A percentile compares a stretch with the other conserved stretches of the same genome.
Evolutionary conservation across 2,797 vertebrate genomes (phyloP).

Genomic region (Lepilemur ruficaudatus): DNA sequence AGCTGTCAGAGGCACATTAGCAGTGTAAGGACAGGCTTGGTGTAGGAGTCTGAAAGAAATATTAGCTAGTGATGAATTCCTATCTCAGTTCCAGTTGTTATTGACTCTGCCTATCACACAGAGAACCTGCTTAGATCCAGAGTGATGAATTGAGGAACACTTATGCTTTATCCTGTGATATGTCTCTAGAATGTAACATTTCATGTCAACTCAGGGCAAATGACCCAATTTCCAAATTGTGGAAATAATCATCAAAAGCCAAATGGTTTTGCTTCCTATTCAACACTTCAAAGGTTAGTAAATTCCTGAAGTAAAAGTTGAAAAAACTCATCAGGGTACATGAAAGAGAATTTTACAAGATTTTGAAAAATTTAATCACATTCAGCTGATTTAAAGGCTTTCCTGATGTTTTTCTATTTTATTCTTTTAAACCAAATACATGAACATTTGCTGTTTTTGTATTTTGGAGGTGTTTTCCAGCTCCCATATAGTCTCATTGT

Average conservation of each 20-base stretch:
- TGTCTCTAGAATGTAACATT: not conserved
- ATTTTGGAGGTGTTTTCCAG: not conserved
- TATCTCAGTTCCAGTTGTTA: not conserved
- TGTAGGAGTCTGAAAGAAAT: not conserved
- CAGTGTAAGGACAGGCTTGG: not conserved
- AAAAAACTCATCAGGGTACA: not conserved
- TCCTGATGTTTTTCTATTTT: not conserved
- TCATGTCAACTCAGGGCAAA: not conserved
- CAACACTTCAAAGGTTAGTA: conserved; percentile 16
- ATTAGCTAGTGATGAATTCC: not conserved
- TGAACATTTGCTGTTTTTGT: not conserved
- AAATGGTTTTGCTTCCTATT: conserved; percentile 30
- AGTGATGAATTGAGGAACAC: not conserved
- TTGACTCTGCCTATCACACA: not conserved
- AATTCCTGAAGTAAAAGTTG: conserved; percentile 26
- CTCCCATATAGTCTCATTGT: not conserved
- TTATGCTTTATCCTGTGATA: not conserved
- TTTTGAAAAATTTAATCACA: not conserved
- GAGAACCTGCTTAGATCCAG: not conserved
- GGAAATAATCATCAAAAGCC: conserved; percentile 2
- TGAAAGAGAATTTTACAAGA: conserved; percentile 27
- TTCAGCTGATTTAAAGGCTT: not conserved
- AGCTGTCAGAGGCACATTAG: not conserved
- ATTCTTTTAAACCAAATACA: conserved; percentile 9
- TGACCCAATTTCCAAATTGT: conserved; percentile 33